Conservation (phyloP, 2,113 vertebrate genomes). For the Callipepla squamata region DNA sequence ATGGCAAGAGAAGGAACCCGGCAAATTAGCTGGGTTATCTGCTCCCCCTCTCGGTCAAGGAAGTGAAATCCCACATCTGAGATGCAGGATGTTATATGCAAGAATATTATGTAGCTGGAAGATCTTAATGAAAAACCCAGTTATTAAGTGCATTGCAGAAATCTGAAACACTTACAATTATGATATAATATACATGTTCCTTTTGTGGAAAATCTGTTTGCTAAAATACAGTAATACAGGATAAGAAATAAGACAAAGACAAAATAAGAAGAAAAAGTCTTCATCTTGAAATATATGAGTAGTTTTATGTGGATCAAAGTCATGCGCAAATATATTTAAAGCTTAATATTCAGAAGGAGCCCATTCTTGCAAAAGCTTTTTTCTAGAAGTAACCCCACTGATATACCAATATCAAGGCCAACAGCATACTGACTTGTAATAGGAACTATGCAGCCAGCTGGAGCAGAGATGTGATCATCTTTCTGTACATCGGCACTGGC, state of each 20-base stretch:
- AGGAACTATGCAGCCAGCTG: too few relatives aligned
- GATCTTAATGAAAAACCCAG: not conserved
- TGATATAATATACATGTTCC: not conserved
- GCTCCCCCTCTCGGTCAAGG: not conserved
- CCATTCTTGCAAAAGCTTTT: not conserved
- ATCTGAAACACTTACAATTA: not conserved
- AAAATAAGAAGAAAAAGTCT: not conserved
- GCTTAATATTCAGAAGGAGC: not conserved
- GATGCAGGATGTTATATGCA: not conserved
- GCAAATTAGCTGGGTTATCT: not conserved
- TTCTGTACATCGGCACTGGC: too few relatives aligned
- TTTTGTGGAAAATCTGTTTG: not conserved
- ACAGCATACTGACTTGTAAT: too few relatives aligned
- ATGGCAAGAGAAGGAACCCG: not conserved
- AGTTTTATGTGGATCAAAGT: not conserved
- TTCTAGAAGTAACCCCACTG: not conserved
- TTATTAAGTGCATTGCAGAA: not conserved
- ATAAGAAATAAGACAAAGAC: not conserved
- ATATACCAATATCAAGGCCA: not conserved
- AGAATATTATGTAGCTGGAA: not conserved
- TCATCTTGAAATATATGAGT: not conserved
- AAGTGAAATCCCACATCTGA: not conserved
- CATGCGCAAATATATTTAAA: not conserved
- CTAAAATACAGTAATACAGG: not conserved
- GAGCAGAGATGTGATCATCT: too few relatives aligned